phyloP scores from a whole-genome alignment of 1,140 invertebrate genomes.

The Leguminivora glycinivorella region DNA sequence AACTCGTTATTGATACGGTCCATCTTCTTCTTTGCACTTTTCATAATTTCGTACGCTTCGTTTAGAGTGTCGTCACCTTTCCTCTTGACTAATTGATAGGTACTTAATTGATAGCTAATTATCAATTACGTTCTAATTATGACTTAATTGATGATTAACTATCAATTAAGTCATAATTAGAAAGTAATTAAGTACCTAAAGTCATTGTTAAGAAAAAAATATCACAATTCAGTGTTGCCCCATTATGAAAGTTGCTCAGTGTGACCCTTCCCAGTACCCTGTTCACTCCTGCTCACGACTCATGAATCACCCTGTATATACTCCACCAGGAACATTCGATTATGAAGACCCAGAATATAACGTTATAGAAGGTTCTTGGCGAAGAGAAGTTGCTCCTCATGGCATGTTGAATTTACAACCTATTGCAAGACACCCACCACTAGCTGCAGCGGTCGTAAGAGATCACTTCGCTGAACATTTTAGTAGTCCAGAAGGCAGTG shows the following conservation, averaged over 20 bases:
- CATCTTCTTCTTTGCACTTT: slow-evolving; percentile 18
- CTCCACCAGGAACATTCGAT: slow-evolving; percentile 33
- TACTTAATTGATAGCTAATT: no score
- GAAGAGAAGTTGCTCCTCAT: slow-evolving; percentile 30
- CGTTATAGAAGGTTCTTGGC: slow-evolving; percentile 35
- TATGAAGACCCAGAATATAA: slow-evolving; percentile 34
- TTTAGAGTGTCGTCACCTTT: slow-evolving; percentile 22
- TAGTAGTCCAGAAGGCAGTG: slow-evolving; percentile 34
- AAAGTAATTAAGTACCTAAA: no score
- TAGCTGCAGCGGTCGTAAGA: slow-evolving; percentile 32
- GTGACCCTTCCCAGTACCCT: no score
- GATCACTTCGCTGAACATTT: slow-evolving; percentile 34
- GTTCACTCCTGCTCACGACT: no score
- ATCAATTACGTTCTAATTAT: no score
- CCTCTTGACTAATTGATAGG: no score
- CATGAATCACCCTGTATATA: no score
- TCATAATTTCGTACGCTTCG: slow-evolving; percentile 25
- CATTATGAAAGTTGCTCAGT: no score
- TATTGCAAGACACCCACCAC: slow-evolving; percentile 27
- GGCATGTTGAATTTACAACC: slow-evolving; percentile 30
- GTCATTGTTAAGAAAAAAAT: no score
- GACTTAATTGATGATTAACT: no score
- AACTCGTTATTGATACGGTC: slow-evolving; percentile 6
- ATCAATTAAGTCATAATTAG: no score
- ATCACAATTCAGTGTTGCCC: no score